Conservation (phyloP, 2,113 vertebrate species). For the Recurvirostra avosetta region DNA sequence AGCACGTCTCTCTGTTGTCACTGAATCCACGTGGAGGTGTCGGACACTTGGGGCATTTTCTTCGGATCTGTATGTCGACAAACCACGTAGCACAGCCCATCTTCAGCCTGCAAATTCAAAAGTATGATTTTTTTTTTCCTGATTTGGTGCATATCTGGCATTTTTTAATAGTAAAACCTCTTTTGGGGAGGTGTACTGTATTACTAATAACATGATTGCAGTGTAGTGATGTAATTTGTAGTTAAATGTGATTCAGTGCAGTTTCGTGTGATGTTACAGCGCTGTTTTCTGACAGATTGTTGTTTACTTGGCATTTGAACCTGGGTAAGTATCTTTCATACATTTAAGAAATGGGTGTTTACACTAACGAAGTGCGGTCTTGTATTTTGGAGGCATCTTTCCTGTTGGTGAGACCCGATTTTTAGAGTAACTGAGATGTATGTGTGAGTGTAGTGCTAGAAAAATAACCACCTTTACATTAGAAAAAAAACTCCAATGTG, state of each 20-base stretch:
- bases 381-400: background rate
- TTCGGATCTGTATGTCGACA: fast-evolving
- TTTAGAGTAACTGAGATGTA: background rate
- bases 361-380: background rate
- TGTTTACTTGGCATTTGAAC: background rate
- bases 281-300: background rate
- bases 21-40: fast-evolving
- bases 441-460: background rate
- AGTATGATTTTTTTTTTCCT: background rate
- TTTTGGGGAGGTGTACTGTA: background rate
- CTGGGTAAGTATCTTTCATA: background rate
- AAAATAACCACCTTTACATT: background rate
- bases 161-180: background rate
- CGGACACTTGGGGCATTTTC: background rate
- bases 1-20: background rate
- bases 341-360: background rate
- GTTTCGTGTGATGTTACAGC: background rate
- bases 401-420: background rate
- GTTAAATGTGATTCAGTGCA: background rate
- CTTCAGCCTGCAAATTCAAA: background rate
- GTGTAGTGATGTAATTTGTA: background rate
- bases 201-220: background rate
- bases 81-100: background rate
- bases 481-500: background rate
- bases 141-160: background rate